Conservation (phyloP, 2,113 vertebrate genomes). For the Formicarius rufipectus region DNA sequence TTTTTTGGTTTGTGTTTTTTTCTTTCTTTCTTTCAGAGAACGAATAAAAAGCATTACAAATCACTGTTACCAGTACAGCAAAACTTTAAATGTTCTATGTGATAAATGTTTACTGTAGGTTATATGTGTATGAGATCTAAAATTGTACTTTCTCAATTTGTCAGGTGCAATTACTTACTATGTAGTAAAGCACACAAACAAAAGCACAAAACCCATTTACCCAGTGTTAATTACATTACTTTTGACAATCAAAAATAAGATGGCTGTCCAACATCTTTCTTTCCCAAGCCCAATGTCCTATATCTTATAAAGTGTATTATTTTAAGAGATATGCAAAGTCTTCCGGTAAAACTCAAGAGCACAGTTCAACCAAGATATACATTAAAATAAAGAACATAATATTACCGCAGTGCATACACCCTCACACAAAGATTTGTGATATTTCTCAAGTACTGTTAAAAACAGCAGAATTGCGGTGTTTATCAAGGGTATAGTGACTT, state of each 20-base stretch:
- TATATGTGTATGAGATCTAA: background rate
- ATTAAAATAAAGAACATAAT: background rate
- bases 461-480: background rate
- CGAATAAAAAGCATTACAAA: conserved; percentile 1
- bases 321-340: background rate
- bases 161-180: background rate
- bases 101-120: background rate
- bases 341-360: background rate
- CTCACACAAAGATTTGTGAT: background rate
- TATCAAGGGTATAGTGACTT: background rate
- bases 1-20: background rate
- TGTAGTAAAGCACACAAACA: background rate
- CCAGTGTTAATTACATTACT: background rate
- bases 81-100: background rate
- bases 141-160: background rate
- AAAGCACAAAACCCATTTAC: background rate
- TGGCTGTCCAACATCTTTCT: background rate
- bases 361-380: background rate
- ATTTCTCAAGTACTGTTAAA: background rate
- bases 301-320: background rate
- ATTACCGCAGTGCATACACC: background rate
- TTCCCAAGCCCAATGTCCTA: background rate
- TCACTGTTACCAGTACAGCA: background rate
- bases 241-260: background rate
- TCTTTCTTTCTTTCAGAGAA: background rate